Evolutionary conservation across 2,113 vertebrate genomes (phyloP).

Genomic region (Chitala chitala): DNA sequence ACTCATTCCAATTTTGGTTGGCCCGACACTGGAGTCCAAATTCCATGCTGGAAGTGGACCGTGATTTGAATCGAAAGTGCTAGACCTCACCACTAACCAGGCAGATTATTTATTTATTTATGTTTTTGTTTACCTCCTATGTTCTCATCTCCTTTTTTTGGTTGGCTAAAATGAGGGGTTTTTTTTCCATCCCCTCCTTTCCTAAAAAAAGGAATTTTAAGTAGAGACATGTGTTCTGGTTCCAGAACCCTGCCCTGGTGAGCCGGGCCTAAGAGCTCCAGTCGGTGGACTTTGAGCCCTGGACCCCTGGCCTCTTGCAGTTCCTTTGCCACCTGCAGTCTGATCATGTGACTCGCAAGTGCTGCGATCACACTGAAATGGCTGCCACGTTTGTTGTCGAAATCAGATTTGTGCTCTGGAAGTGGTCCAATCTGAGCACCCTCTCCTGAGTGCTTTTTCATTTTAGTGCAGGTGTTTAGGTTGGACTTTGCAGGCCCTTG

Average conservation of each 20-base stretch:
- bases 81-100: neutral
- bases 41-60: constrained; percentile 22
- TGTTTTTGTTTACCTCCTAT: neutral
- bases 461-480: neutral
- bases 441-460: neutral
- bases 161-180: neutral
- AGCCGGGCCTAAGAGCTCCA: neutral
- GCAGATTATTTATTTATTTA: neutral
- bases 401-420: neutral
- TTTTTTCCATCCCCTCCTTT: neutral
- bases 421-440: neutral
- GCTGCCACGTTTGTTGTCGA: no score
- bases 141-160: neutral
- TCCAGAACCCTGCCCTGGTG: neutral
- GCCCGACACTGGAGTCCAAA: constrained; percentile 3
- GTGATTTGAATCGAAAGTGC: neutral
- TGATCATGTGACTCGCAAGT: neutral
- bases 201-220: constrained; percentile 10
- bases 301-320: neutral
- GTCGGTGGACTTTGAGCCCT: neutral
- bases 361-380: neutral
- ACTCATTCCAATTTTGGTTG: neutral
- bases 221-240: constrained; percentile 11
- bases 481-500: no score
- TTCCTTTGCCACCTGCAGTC: neutral